Conservation (phyloP, 2,888 invertebrate genomes). For the Papilio elwesi region DNA sequence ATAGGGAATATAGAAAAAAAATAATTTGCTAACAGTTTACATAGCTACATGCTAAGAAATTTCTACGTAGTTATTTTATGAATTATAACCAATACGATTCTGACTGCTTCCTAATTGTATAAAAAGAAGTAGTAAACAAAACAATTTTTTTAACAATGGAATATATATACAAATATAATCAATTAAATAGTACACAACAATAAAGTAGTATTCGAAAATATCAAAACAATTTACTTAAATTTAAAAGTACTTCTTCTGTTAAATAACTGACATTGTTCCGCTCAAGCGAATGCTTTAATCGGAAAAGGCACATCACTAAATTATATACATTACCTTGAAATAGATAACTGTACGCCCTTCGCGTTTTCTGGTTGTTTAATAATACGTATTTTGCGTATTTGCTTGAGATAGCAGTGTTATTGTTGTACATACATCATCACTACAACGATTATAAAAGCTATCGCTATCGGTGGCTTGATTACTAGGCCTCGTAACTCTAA, state of each 20-base stretch:
- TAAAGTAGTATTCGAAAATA: background rate
- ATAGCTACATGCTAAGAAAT: background rate
- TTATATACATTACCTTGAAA: slow-evolving; percentile 4
- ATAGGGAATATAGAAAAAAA: background rate
- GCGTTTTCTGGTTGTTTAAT: background rate
- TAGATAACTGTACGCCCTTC: background rate
- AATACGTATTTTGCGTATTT: background rate
- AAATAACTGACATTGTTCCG: background rate
- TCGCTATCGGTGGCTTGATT: background rate
- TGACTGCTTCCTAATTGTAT: too few species aligned
- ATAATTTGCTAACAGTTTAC: slow-evolving; percentile 12
- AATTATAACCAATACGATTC: too few species aligned
- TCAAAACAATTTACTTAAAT: background rate
- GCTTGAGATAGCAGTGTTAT: background rate
- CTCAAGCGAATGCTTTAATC: slow-evolving; percentile 2
- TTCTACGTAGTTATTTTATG: background rate
- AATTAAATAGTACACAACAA: background rate
- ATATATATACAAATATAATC: too few species aligned
- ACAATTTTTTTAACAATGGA: too few species aligned
- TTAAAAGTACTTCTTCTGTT: background rate
- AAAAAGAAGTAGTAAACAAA: too few species aligned
- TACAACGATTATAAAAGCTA: background rate
- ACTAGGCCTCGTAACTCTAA: too few species aligned
- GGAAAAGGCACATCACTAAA: background rate
- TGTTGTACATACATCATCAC: background rate